Evolutionary conservation across 1,140 invertebrate genomes (phyloP), one percentile per base, ranked within the genome.

Genomic region (Drosophila repletoides): DNA sequence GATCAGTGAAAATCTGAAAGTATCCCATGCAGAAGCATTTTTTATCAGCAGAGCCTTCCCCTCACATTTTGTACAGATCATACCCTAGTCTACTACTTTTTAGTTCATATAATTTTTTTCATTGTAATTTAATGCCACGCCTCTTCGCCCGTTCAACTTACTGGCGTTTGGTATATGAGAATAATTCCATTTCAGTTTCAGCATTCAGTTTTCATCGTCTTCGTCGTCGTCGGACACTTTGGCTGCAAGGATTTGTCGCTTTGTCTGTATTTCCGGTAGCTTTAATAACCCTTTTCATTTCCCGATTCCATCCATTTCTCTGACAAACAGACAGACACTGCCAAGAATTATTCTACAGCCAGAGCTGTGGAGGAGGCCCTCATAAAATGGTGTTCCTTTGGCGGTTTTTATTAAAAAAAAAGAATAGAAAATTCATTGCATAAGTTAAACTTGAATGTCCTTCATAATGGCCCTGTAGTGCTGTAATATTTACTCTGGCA

Each of bases 211-310:
- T 15, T 48, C 65, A 33, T 36, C 40, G 46, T 52, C 53, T 21
- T 26, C 36, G 33, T 45, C 58, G 59, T 24, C 56, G 74, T 71
- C 60, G 66, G 73, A 71, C 65, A 74, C 79, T 77, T 68, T 58
- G 61, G 55, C 60, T 60, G 77, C 79, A 84, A 74, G 73, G 79
- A 84, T 48, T 77, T 83, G 70, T 64, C 70, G 60, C 70, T 84
- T 83, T 83, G 79, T 83, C 77, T 84, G 77, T 74, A 84, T 83
- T 83, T 83, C 77, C 79, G 74, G 52, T 72, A 59, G 70, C 79
- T 84, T 83, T 83, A 83, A 83, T 84, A 84, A 73, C 73, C 66
- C 79, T 83, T 84, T 69, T 66, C 73, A 67, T 60, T 71, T 49
- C 1, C n/a, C 6, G 17, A 12, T 33, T 22, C 1, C n/a, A n/a